phyloP scores from a whole-genome alignment of 2,888 invertebrate species.

The Rutpela maculata region DNA sequence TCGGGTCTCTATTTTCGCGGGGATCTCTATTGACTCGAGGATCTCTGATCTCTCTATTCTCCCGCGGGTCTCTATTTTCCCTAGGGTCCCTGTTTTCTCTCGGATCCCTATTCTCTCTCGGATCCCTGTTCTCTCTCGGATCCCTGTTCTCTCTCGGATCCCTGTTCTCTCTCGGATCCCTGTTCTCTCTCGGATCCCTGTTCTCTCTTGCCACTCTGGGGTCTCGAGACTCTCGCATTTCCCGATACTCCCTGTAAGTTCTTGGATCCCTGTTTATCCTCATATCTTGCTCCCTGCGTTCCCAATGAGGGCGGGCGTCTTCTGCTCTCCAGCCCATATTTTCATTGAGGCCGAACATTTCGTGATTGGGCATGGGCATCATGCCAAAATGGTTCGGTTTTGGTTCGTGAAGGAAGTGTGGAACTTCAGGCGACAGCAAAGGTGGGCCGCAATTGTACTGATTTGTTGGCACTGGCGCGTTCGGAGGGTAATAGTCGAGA shows the following conservation, averaged over 20 bases:
- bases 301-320: conserved; percentile 44
- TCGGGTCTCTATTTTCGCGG: conserved; percentile 33
- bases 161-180: conserved; percentile 45
- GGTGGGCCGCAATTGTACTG: conserved; percentile 48
- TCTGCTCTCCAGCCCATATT: conserved; percentile 49
- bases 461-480: conserved; percentile 40
- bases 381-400: conserved; percentile 43
- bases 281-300: conserved; percentile 46
- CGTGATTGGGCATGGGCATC: conserved; percentile 35
- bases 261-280: conserved; percentile 55
- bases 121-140: not conserved
- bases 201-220: too few species aligned
- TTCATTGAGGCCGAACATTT: conserved; percentile 41
- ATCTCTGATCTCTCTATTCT: conserved; percentile 40
- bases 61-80: conserved; percentile 43
- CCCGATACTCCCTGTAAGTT: conserved; percentile 61
- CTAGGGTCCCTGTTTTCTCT: conserved; percentile 51
- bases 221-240: conserved; percentile 55
- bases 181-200: too few species aligned
- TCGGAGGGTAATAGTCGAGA: conserved; percentile 51
- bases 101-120: not conserved
- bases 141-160: too few species aligned
- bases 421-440: conserved; percentile 47
- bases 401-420: conserved; percentile 48
- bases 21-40: conserved; percentile 35